Evolutionary conservation across 1,140 invertebrate genomes (phyloP), one percentile per base, ranked within the genome.

Genomic region (Pinna nobilis): DNA sequence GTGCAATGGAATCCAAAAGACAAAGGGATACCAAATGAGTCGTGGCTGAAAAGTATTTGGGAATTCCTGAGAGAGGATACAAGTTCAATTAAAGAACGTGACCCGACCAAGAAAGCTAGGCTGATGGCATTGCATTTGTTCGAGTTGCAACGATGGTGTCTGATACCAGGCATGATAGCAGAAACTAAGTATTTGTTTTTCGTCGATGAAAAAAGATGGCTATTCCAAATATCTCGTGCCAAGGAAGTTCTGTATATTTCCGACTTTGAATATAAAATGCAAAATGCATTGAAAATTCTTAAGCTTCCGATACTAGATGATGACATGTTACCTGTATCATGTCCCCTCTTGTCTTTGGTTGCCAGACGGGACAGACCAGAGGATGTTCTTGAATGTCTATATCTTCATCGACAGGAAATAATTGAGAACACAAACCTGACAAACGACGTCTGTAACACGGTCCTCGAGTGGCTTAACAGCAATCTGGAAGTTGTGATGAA

Each of bases 301-400:
- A 57, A 57, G 32, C 20, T 57, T 15, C 53, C 53, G 35, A 18
- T 57, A 15, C 20, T 57, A 18, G 30, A 57, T 23, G 35, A n/a
- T 57, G 4, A 9, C 11, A 33, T 7, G 18, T 33, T 57, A 18
- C 25, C 25, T 6, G 7, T 18, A 7, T 11, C 11, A n/a, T 20
- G 20, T 57, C 53, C 53, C 32, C 13, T 57, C n/a, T 33, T 13
- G 35, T 13, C 32, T 23, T 33, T 57, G 32, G 25, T 57, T 23
- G 53, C 53, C 9, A 33, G 30, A 4, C 28, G 30, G 13, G 13
- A 32, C 20, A 28, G 53, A 15, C 7, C 35, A 3, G 11, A 2
- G 4, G 53, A 57, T 33, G 53, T 57, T 57, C 35, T 57, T 13
- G 53, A 57, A 57, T 57, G 53, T 32, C 20, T 57, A 15, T 32